A percentile compares a stretch with the other conserved stretches of the same genome.
Evolutionary conservation across 2,113 vertebrate genomes (phyloP).

Genomic region (Felis chaus): DNA sequence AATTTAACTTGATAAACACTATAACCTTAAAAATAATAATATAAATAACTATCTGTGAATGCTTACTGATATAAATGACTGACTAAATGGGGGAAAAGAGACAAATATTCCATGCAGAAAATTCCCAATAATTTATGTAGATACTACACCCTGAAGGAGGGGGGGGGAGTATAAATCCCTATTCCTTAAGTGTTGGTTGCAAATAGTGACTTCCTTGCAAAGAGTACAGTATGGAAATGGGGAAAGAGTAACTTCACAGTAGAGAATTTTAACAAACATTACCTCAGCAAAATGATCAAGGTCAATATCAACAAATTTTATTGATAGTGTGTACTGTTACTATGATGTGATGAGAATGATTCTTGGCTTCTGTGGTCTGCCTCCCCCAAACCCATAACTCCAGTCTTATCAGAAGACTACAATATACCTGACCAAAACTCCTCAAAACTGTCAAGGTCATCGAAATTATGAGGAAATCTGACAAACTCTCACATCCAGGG

Average conservation of each 20-base stretch:
- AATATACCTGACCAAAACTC: neutral
- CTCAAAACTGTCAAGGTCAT: neutral
- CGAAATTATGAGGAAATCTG: constrained; percentile 22
- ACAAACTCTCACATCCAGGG: neutral
- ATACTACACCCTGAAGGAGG: neutral
- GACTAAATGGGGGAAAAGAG: neutral
- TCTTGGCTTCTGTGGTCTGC: neutral
- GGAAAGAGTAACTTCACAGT: neutral
- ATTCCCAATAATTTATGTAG: neutral
- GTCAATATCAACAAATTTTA: neutral
- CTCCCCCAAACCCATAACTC: neutral
- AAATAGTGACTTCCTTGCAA: neutral
- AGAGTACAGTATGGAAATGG: neutral
- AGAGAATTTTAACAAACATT: neutral
- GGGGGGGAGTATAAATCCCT: neutral
- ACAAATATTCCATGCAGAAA: neutral
- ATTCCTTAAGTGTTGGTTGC: neutral
- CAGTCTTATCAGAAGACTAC: neutral
- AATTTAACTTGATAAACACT: constrained; percentile 47
- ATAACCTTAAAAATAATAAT: constrained; percentile 30
- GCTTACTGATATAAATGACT: neutral
- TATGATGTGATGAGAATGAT: neutral
- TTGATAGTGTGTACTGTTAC: neutral
- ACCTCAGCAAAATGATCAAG: neutral
- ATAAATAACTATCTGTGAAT: neutral